phyloP scores from a whole-genome alignment of 1,140 invertebrate genomes.

The Temnothorax nylanderi region DNA sequence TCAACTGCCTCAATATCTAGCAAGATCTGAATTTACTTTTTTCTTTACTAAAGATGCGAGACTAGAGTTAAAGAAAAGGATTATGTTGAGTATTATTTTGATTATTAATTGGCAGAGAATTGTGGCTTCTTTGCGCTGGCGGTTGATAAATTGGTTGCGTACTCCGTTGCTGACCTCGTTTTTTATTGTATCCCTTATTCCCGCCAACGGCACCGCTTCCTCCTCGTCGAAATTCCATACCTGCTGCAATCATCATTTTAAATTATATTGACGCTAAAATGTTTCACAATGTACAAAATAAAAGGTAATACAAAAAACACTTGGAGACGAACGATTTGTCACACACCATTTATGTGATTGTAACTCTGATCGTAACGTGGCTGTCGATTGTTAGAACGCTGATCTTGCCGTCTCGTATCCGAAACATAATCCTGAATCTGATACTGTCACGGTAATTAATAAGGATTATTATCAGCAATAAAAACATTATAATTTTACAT shows the following conservation, averaged over 20 bases:
- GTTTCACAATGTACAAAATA: not conserved
- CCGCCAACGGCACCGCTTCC: constrained; percentile 72
- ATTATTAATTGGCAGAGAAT: constrained; percentile 66
- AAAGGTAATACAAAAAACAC: not conserved
- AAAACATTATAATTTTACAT: not conserved
- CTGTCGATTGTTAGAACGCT: constrained; percentile 76
- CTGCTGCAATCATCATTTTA: constrained; percentile 60
- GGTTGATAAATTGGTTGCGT: constrained; percentile 84
- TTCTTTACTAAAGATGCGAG: constrained; percentile 60
- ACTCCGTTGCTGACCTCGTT: constrained; percentile 79
- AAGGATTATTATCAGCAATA: not conserved
- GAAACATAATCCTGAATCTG: constrained; percentile 51
- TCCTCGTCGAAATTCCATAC: constrained; percentile 80
- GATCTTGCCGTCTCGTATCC: constrained; percentile 73
- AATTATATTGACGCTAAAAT: not conserved
- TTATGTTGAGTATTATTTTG: constrained; percentile 65
- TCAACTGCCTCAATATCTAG: constrained; percentile 58
- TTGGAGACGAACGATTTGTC: not conserved
- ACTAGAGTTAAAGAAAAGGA: constrained; percentile 65
- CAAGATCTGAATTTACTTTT: constrained; percentile 39
- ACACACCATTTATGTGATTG: constrained; percentile 79
- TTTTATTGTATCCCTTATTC: constrained; percentile 77
- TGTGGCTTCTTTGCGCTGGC: constrained; percentile 80
- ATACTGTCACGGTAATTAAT: constrained; percentile 6
- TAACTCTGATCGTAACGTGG: constrained; percentile 80